A percentile compares a stretch with the other conserved stretches of the same genome.
phyloP scores from a whole-genome alignment of 2,113 vertebrate genomes.

The Pteronura brasiliensis region DNA sequence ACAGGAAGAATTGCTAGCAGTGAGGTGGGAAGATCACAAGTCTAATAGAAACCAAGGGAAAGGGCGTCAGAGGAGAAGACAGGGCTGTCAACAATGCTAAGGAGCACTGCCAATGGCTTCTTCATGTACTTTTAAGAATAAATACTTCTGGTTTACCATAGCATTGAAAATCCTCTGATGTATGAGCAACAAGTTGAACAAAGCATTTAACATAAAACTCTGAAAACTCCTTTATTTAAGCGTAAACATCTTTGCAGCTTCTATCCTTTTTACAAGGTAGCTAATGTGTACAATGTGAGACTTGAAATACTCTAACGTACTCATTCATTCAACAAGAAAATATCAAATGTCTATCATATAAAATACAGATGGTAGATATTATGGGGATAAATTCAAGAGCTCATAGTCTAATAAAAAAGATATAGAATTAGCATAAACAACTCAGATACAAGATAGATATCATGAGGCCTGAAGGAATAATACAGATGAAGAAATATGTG shows the following conservation, averaged over 20 bases:
- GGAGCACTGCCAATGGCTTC: neutral
- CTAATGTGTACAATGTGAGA: neutral
- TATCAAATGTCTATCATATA: neutral
- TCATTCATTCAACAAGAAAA: neutral
- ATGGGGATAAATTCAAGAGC: neutral
- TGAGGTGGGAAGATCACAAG: neutral
- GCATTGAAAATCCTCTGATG: neutral
- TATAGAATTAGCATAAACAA: neutral
- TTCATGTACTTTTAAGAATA: neutral
- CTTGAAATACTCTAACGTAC: neutral
- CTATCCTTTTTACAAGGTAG: neutral
- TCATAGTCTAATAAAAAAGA: neutral
- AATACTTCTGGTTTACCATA: neutral
- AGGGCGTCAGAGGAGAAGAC: neutral
- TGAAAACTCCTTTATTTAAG: neutral
- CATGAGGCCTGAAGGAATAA: neutral
- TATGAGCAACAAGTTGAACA: neutral
- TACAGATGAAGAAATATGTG: neutral
- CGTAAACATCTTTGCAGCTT: neutral
- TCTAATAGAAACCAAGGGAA: neutral
- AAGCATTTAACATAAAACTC: neutral
- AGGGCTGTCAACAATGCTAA: neutral
- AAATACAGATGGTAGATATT: neutral
- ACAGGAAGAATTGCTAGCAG: neutral
- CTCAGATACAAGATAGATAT: neutral